phyloP scores from a whole-genome alignment of 1,140 invertebrate genomes.

The Heterodera carotae region DNA sequence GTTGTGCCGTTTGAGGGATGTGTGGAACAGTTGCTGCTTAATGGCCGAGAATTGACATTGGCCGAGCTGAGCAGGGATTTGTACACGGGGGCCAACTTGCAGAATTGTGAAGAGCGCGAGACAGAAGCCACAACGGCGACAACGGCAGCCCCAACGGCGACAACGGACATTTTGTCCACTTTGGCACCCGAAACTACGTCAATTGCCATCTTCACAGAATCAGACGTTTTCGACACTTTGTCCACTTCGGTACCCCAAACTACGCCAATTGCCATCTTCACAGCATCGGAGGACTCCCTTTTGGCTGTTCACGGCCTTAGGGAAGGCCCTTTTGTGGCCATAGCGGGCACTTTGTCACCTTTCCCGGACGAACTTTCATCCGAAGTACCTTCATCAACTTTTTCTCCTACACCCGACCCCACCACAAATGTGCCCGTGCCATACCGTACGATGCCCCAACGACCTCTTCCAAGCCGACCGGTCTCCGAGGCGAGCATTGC shows the following conservation, averaged over 20 bases:
- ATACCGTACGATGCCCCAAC: not conserved
- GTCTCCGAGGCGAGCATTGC: constrained; percentile 1
- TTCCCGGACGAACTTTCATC: not conserved
- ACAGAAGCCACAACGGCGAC: not conserved
- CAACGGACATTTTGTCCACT: constrained; percentile 13
- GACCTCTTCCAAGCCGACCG: not conserved
- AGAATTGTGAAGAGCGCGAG: not conserved
- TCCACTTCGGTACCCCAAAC: constrained; percentile 13
- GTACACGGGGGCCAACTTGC: constrained; percentile 16
- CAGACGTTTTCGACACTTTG: not conserved
- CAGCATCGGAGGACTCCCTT: not conserved
- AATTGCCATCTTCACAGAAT: not conserved
- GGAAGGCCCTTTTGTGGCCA: not conserved
- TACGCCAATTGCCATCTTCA: not conserved
- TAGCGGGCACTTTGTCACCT: not conserved
- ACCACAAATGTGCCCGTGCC: constrained; percentile 23
- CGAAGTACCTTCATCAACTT: constrained; percentile 3
- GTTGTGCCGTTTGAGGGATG: constrained; percentile 18
- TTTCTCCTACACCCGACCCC: not conserved
- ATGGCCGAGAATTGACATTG: constrained; percentile 6
- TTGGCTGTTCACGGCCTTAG: not conserved
- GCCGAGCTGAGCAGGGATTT: constrained; percentile 3
- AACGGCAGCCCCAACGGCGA: not conserved
- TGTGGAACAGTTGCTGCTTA: constrained; percentile 19
- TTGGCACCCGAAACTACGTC: not conserved